Base-by-base conservation (phyloP, 2,888 invertebrate species). In the Rhagium mordax region DNA sequence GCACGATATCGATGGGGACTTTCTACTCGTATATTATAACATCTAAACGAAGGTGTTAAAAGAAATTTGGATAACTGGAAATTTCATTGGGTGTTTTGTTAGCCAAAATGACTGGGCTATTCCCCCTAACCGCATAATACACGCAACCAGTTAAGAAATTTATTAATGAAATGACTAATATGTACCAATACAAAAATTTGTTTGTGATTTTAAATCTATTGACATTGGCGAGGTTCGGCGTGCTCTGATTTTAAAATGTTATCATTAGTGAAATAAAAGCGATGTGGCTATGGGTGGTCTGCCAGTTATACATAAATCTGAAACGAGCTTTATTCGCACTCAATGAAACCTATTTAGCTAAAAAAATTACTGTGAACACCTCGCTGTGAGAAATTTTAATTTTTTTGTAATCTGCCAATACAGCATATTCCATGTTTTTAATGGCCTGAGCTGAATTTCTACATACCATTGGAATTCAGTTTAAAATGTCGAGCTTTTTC, bases 171-270 rank as follows among this genome's bases (percentile, higher is more conserved):
- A 24, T 4, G 6, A 24, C 24, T 55, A 55, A 15, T 55, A 16
- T 16, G 55, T 21, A n/a, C 51, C 4, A 51, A 18, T 18, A 18
- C 18, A 51, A 5, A 51, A 18, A 51, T 18, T 7, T 18, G 7
- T 16, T 18, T 1, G 18, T 16, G 8, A 51, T 20, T 47, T 47
- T n/a, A 61, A 60, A 61, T 47, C 7, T 7, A 41, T n/a, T 41
- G 41, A 20, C 16, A 47, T 20, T 61, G 61, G 61, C 61, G 61
- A 21, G 47, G 47, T 61, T 47, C 15, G 8, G 47, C 51, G 20
- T 41, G 61, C 47, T 48, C 61, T 21, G 61, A 48, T 61, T 61
- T 61, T 61, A 61, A 60, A 60, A 21, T 29, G 47, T 61, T 13
- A 61, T 18, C 47, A 61, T n/a, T 20, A 41, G 21, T 47, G 61